Evolutionary conservation across 1,140 invertebrate genomes (phyloP), one percentile per base, ranked within the genome.

Genomic region (Mya arenaria): DNA sequence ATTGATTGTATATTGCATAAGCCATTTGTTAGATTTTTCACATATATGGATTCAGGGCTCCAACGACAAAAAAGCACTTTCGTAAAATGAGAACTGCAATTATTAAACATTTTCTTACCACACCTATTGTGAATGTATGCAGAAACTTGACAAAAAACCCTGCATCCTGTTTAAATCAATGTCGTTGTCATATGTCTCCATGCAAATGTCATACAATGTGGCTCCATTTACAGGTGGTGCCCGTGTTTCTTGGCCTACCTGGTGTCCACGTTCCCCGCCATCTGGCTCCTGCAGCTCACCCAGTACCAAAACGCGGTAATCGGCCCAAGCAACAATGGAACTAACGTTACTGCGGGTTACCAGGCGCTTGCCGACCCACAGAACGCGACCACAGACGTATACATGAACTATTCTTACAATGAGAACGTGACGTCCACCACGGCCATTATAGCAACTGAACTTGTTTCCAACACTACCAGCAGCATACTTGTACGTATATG

Each of bases 221-320:
- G 25, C 2, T 68, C 65, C 5, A 56, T 72, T 79, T 52, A n/a
- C 79, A 90, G 89, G 88, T 87, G 88, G 68, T 88, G 87, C 75
- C 86, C 89, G 0, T 87, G 86, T 83, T 86, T 90, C 30, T 74
- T 90, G 32, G 83, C 85, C 58, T 90, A 86, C 55, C 83, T 90
- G 8, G 4, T 63, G n/a, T 52, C 82, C 13, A 83, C 75, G 13
- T 65, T 90, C 2, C 89, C 89, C 32, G 66, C 84, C 13, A 80
- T 90, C 19, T 90, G 89, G 88, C 60, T 90, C 3, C 71, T 90
- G 32, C 71, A 77, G 66, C 15, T 78, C 23, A 8, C 68, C 28
- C 34, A 87, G 84, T 63, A 71, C 75, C n/a, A 85, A 71, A 13
- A 30, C 25, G 34, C 55, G 13, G 28, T 44, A 28, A 4, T 65